A percentile compares a stretch with the other conserved stretches of the same genome.
These are phyloP conservation scores for Protaetia brevitarsis DNA, from an alignment of 1,140 invertebrate species.

Conservation along the genomic window DNA sequence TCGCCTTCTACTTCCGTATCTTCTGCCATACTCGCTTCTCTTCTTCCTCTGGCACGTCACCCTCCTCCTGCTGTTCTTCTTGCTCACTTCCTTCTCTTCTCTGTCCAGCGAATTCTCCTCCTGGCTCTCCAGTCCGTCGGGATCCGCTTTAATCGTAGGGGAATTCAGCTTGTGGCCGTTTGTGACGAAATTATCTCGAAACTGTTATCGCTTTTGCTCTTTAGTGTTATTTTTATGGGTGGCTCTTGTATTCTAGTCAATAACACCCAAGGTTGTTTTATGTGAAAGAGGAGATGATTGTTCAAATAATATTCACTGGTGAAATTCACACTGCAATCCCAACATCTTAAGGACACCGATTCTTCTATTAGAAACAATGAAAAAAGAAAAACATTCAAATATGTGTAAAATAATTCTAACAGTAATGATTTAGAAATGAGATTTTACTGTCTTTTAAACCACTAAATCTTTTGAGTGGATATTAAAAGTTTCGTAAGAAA, in stretches of 20 bases:
- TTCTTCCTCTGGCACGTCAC: not conserved
- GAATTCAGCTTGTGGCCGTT: constrained; percentile 6
- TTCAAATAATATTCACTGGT: constrained; percentile 39
- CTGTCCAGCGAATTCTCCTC: not conserved
- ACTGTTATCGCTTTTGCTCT: constrained; percentile 29
- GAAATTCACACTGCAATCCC: constrained; percentile 40
- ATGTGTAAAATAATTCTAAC: not conserved
- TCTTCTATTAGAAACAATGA: not conserved
- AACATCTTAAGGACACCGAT: constrained; percentile 31
- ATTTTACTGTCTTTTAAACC: no score
- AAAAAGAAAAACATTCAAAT: not conserved
- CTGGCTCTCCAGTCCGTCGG: constrained; percentile 2
- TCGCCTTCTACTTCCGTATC: not conserved
- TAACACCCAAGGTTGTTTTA: constrained; percentile 39
- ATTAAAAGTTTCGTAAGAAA: no score
- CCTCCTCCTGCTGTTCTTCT: not conserved
- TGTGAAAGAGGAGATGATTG: constrained; percentile 39
- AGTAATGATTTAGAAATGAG: no score
- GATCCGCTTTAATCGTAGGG: not conserved
- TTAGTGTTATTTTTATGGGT: constrained; percentile 43
- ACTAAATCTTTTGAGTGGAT: no score
- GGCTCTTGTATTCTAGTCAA: constrained; percentile 32
- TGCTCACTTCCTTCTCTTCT: not conserved
- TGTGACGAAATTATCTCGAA: constrained; percentile 41
- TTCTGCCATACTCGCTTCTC: not conserved